phyloP scores from a whole-genome alignment of 2,888 invertebrate genomes.

The Sympetrum striolatum region DNA sequence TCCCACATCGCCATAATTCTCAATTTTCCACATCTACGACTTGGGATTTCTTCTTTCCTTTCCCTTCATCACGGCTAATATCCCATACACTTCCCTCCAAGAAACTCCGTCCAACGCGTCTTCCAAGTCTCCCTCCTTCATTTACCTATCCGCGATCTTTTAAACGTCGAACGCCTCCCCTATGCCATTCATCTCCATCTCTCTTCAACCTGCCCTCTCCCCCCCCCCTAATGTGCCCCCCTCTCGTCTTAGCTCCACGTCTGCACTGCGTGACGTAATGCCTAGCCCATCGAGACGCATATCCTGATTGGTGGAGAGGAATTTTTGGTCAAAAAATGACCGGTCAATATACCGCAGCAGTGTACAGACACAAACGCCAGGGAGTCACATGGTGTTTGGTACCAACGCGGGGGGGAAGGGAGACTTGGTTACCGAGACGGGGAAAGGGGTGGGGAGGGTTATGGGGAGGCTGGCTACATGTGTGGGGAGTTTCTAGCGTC shows the following conservation, averaged over 20 bases:
- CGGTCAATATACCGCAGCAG: constrained; percentile 33
- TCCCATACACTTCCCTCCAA: neutral
- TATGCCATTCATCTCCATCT: neutral
- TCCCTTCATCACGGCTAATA: neutral
- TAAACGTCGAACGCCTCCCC: too few species aligned
- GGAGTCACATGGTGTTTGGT: neutral
- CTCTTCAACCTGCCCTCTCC: neutral
- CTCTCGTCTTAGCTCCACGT: neutral
- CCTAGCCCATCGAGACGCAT: constrained; percentile 8
- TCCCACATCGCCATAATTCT: too few species aligned
- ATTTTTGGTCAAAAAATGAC: neutral
- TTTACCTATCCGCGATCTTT: too few species aligned
- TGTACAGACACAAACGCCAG: neutral
- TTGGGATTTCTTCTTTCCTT: too few species aligned
- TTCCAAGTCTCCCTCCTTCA: neutral
- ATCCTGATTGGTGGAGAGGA: neutral
- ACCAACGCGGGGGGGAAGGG: neutral
- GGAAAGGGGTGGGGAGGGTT: neutral
- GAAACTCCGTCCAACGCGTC: neutral
- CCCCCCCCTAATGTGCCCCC: neutral
- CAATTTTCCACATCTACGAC: too few species aligned
- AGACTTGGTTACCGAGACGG: neutral
- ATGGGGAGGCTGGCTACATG: neutral
- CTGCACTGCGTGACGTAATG: constrained; percentile 5
- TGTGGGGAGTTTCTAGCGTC: constrained; percentile 8